phyloP scores from a whole-genome alignment of 2,888 invertebrate genomes.

The Nebria salina region DNA sequence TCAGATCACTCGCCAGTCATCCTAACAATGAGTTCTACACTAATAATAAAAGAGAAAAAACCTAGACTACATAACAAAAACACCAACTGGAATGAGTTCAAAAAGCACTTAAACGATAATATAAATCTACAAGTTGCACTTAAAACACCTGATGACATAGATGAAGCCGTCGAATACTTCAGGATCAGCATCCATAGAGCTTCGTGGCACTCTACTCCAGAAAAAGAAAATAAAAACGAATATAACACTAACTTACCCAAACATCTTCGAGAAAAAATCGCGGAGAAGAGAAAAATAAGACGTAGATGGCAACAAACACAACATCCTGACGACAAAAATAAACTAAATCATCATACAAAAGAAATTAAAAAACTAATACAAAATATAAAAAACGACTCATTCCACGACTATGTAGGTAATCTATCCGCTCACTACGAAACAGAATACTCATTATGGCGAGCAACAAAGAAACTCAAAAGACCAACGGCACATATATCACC shows the following conservation, averaged over 20 bases:
- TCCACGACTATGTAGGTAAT: conserved; percentile 26
- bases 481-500: no score
- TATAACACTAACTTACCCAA: conserved; percentile 27
- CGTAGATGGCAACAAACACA: conserved; percentile 47
- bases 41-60: conserved; percentile 43
- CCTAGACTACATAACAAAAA: conserved; percentile 42
- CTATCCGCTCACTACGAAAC: background rate
- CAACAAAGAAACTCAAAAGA: no score
- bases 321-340: conserved; percentile 46
- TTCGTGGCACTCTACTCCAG: conserved; percentile 33
- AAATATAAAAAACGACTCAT: conserved; percentile 19
- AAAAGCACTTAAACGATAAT: conserved; percentile 2
- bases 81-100: conserved; percentile 40
- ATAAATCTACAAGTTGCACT: no score
- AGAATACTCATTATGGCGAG: conserved; percentile 22
- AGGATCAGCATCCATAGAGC: conserved; percentile 45
- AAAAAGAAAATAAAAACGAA: background rate
- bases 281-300: conserved; percentile 35
- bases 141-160: no score
- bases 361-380: conserved; percentile 37
- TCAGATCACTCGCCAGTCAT: conserved; percentile 51
- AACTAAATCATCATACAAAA: conserved; percentile 39
- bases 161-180: conserved; percentile 23
- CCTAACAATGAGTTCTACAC: conserved; percentile 46
- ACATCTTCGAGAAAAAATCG: conserved; percentile 38